Conservation (phyloP, 2,797 vertebrate genomes). For the Varecia variegata region DNA sequence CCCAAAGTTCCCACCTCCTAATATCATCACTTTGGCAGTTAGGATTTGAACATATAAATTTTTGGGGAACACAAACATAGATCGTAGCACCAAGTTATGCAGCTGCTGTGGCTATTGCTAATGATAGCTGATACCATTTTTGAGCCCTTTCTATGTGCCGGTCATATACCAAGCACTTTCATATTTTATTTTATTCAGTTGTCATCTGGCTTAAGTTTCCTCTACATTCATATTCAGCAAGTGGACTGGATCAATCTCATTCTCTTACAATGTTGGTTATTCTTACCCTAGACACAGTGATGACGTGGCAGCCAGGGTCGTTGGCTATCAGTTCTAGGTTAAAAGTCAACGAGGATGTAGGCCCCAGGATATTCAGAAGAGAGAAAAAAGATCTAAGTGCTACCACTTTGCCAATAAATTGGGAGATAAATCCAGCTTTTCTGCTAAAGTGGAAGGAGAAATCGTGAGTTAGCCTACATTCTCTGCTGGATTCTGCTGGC, state of each 20-base stretch:
- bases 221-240: background rate
- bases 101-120: background rate
- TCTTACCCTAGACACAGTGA: background rate
- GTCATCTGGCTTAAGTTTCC: background rate
- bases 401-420: background rate
- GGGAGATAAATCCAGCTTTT: background rate
- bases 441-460: background rate
- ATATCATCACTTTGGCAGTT: background rate
- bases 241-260: background rate
- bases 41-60: background rate
- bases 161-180: background rate
- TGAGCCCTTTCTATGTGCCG: background rate
- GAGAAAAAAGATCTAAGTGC: background rate
- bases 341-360: background rate
- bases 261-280: background rate
- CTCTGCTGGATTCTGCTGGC: background rate
- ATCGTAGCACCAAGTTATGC: background rate
- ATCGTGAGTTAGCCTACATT: background rate
- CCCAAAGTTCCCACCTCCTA: background rate
- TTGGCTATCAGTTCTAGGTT: background rate
- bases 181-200: background rate
- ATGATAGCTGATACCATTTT: background rate
- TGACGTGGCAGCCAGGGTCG: background rate
- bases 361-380: background rate
- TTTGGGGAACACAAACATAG: no score